Percentiles rank a stretch among this genome's conserved stretches.
phyloP scores from a whole-genome alignment of 2,113 vertebrate species.

The Hemiscyllium ocellatum region DNA sequence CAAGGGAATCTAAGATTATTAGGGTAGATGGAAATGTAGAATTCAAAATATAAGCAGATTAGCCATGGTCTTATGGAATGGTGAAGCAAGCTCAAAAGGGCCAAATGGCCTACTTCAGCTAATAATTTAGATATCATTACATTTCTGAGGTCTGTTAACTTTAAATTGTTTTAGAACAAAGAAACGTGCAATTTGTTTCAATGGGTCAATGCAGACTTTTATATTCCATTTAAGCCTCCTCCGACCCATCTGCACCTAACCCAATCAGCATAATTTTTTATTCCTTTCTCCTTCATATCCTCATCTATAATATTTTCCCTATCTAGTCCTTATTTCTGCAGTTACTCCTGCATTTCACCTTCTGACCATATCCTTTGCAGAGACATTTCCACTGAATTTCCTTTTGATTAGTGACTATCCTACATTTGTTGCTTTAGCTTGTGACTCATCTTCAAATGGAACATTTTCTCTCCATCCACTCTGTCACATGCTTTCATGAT shows the following conservation, averaged over 20 bases:
- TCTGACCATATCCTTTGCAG: background rate
- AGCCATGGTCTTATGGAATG: too few species aligned
- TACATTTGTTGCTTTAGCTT: too few species aligned
- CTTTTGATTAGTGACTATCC: too few species aligned
- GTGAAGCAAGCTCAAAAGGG: too few species aligned
- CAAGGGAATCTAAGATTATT: too few species aligned
- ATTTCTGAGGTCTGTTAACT: background rate
- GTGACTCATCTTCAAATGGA: too few species aligned
- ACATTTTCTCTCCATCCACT: too few species aligned
- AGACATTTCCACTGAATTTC: background rate
- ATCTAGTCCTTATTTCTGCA: background rate
- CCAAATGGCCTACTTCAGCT: background rate
- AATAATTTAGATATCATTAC: background rate
- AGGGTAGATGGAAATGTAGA: too few species aligned
- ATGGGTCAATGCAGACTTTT: background rate
- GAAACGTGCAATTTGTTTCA: background rate
- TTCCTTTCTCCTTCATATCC: background rate
- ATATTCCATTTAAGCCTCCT: background rate
- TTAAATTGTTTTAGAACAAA: background rate
- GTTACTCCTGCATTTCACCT: background rate
- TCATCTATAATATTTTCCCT: background rate
- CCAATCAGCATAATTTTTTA: too few species aligned
- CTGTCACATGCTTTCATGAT: too few species aligned
- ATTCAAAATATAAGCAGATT: too few species aligned
- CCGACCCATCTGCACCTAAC: background rate